These are phyloP conservation scores for Campoletis sonorensis DNA, from an alignment of 1,140 invertebrate genomes.

Conservation along the genomic window DNA sequence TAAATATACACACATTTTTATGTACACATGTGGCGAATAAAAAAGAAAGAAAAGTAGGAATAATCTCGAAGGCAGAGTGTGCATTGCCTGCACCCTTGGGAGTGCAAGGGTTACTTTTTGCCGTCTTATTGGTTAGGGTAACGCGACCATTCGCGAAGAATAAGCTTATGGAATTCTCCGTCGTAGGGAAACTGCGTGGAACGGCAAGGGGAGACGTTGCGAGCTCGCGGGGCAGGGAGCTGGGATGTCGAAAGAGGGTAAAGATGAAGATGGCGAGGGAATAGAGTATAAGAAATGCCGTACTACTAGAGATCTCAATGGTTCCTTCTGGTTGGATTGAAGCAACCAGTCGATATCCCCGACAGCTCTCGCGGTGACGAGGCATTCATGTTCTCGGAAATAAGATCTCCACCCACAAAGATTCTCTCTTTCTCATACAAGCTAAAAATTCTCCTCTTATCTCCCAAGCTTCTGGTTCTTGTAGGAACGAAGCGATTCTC, in stretches of 20 bases:
- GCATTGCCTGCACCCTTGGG: constrained; percentile 19
- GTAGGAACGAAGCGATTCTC: constrained; percentile 35
- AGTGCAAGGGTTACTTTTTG: constrained; percentile 51
- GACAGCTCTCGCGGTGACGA: constrained; percentile 43
- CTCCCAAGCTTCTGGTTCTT: constrained; percentile 40
- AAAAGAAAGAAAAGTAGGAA: constrained; percentile 31
- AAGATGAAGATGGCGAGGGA: constrained; percentile 37
- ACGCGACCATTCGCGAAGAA: constrained; percentile 46
- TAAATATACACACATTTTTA: constrained; percentile 3
- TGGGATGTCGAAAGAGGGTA: background rate
- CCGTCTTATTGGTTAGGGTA: constrained; percentile 53
- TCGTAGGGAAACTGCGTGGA: background rate
- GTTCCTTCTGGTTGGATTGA: constrained; percentile 36
- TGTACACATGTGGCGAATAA: constrained; percentile 48
- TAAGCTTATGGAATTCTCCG: constrained; percentile 56
- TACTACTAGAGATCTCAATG: constrained; percentile 4
- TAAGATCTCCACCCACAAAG: constrained; percentile 38
- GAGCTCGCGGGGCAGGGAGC: background rate
- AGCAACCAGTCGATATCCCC: constrained; percentile 42
- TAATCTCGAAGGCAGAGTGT: constrained; percentile 24
- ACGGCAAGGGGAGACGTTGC: background rate
- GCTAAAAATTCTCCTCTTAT: background rate
- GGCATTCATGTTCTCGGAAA: constrained; percentile 40
- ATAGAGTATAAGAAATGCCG: constrained; percentile 27
- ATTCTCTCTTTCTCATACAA: background rate